These are phyloP conservation scores for Dicrostonyx torquatus DNA, from an alignment of 2,797 vertebrate genomes.

Conservation along the genomic window DNA sequence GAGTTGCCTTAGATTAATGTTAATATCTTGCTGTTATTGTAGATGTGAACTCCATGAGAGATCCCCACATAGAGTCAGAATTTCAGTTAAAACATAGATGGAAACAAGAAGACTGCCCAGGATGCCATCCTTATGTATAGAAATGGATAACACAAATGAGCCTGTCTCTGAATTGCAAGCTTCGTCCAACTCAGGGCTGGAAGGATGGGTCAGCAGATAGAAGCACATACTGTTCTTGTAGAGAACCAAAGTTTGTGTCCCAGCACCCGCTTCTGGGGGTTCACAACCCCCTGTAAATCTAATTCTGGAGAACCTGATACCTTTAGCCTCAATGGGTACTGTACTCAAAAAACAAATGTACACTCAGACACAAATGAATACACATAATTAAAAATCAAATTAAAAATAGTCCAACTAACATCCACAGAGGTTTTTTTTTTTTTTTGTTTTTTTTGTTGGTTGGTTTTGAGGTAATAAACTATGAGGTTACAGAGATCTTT, in stretches of 20 bases:
- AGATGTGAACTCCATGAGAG: neutral
- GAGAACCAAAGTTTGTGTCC: neutral
- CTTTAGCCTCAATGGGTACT: neutral
- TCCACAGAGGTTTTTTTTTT: too few species aligned
- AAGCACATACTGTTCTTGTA: neutral
- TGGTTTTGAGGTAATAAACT: neutral
- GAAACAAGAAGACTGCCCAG: neutral
- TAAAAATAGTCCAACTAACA: neutral
- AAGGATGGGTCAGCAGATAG: neutral
- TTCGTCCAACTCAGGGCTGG: neutral
- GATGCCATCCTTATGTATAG: neutral
- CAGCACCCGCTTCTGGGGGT: neutral
- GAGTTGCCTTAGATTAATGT: neutral
- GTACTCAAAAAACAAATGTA: neutral
- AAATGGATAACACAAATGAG: neutral
- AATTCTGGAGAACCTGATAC: neutral
- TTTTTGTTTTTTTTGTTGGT: neutral
- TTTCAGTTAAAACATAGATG: neutral
- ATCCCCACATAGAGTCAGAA: neutral
- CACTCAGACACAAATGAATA: neutral
- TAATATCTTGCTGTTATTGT: neutral
- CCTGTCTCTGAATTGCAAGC: neutral
- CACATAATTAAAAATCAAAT: neutral
- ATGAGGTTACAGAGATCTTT: neutral
- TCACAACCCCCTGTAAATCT: neutral